Base-by-base conservation (phyloP, 2,888 invertebrate species). In the Hirtodrosophila alboralis region DNA sequence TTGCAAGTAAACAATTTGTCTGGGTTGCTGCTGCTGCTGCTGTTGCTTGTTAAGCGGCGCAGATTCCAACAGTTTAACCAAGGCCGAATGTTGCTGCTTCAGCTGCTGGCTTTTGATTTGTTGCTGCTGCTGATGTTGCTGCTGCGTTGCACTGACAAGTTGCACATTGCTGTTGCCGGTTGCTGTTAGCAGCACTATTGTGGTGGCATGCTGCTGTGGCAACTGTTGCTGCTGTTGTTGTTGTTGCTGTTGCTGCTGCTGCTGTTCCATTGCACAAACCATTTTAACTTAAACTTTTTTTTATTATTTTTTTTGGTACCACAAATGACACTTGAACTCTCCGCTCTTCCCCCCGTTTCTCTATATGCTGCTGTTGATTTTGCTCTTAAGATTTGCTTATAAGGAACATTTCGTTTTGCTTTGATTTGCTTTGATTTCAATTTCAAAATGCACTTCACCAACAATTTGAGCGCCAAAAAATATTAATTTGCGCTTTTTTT, bases 41-140 rank as follows among this genome's bases (percentile, higher is more conserved):
- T 63, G 58, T 27, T 54, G 48, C 75, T 87, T 70, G 78, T 52
- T 88, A 14, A 90, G 84, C 33, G 91, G 91, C 66, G 91, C 91
- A 48, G 92, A 92, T 90, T 93, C 93, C 90, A 93, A 90, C 91
- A 93, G 92, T 91, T 93, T 92, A 88, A 93, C 93, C 87, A 93
- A 91, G 87, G 93, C 93, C 87, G 93, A 93, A 87, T 93, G 93
- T 88, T 93, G 92, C 76, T 92, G 92, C 89, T 93, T 93, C 89
- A 93, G 77, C 66, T 90, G 88, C 66, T 90, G 89, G 73, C 90
- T 90, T 72, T 88, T 88, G 30, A 60, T 62, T 64, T 84, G 72
- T 61, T 63, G 79, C 33, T 64, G 69, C 33, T 70, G 84, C 54
- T 74, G 80, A 21, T 72, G 75, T 18, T 64, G 83, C 14, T 74